Percentiles rank a stretch among this genome's conserved stretches.
phyloP scores from a whole-genome alignment of 2,113 vertebrate genomes.

The Pelvicachromis taeniatus region DNA sequence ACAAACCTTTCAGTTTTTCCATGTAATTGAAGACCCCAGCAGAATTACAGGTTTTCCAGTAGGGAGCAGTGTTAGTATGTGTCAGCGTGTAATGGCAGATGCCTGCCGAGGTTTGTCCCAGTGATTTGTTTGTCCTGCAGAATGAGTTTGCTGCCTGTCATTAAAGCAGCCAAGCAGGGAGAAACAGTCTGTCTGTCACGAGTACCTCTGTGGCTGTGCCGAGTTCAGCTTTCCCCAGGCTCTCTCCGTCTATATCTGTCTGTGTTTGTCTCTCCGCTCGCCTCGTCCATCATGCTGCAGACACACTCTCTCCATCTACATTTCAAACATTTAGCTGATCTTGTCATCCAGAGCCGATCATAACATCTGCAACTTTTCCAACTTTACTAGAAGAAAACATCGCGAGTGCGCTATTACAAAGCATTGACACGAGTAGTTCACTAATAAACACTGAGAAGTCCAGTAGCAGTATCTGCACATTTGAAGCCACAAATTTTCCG shows the following conservation, averaged over 20 bases:
- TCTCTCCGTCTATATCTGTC: not conserved
- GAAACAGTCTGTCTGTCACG: constrained; percentile 13
- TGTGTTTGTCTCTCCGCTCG: not conserved
- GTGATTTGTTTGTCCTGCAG: constrained; percentile 16
- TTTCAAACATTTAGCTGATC: not conserved
- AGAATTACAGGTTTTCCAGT: not conserved
- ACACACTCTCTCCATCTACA: not conserved
- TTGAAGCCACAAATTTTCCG: not conserved
- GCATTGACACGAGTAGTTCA: not conserved
- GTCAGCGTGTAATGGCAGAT: not conserved
- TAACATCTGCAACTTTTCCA: not conserved
- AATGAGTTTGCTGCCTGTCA: constrained; percentile 23
- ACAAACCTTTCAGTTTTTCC: not conserved
- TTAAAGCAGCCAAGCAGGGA: constrained; percentile 33
- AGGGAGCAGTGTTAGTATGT: not conserved
- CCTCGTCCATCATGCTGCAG: not conserved
- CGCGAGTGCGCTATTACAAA: not conserved
- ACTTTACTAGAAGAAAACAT: not conserved
- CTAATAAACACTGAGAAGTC: not conserved
- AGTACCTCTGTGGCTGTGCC: not conserved
- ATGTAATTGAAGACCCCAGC: not conserved
- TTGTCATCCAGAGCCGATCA: not conserved
- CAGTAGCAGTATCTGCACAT: not conserved
- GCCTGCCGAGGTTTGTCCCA: not conserved
- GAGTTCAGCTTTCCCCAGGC: not conserved